Base-by-base conservation (phyloP, 2,113 vertebrate genomes). In the Riparia riparia region DNA sequence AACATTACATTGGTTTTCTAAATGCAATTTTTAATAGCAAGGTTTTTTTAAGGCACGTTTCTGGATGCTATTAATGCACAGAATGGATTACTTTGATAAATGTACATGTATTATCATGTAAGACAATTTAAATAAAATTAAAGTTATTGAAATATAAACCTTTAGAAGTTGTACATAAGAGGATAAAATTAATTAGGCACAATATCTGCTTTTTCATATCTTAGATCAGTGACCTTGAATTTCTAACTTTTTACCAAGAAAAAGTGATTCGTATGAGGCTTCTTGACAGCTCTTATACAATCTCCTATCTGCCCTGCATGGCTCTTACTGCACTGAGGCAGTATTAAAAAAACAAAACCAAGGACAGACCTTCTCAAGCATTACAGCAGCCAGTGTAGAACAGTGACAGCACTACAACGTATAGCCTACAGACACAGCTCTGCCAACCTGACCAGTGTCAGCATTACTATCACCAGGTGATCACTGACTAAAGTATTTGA, bases 211-310 rank as follows among this genome's bases (percentile, higher is more conserved):
- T 82, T 70, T 74, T 70, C 18, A 2, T 37, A 44, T 47, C 71
- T 91, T 45, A 34, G 28, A 24, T 79, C 26, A 4, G 13, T 4
- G 6, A 71, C 18, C 76, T 44, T 42, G 12, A 74, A 60, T 41
- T 56, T 84, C 42, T 71, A 71, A 60, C 70, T 37, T 53, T 81
- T 68, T 70, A 86, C 12, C 21, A 82, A 51, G 6, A 45, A 3
- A 3, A 70, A 69, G 29, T 49, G 22, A 89, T 29, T 32, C 1
- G 1, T 13, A 31, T 0, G 0, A 86, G 20, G 32, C n/a, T 81
- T 71, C 45, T 90, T 76, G 56, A 42, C 51, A 57, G 53, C n/a
- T 47, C 34, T 51, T 18, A 17, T 1, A 29, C 14, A 22, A 34
- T 22, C 85, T 54, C 25, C 13, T 17, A 7, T 42, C 39, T 74